phyloP scores from a whole-genome alignment of 2,888 invertebrate species.

The Chrysolina haemoptera region DNA sequence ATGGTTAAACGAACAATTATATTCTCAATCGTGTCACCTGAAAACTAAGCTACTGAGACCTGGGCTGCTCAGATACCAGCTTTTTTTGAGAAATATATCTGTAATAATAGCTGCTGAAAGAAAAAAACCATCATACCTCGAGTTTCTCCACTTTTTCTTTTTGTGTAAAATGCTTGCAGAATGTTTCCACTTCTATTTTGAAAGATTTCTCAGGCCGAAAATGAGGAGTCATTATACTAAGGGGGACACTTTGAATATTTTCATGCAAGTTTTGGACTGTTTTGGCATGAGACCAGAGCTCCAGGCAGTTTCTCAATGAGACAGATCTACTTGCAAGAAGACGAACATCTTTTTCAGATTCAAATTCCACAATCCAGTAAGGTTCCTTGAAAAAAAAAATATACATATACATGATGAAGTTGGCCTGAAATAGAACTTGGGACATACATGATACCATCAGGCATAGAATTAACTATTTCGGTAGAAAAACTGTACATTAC shows the following conservation, averaged over 20 bases:
- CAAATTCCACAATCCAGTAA: constrained; percentile 87
- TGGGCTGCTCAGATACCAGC: no score
- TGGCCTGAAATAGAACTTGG: no score
- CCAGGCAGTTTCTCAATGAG: constrained; percentile 82
- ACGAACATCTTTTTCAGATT: constrained; percentile 79
- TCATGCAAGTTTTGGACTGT: constrained; percentile 75
- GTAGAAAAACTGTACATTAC: no score
- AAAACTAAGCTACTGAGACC: no score
- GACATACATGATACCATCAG: no score
- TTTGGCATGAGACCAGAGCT: constrained; percentile 84
- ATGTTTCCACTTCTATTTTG: constrained; percentile 90
- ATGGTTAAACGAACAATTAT: no score
- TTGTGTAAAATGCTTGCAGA: constrained; percentile 87
- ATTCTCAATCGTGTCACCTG: no score
- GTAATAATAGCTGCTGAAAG: no score
- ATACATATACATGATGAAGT: not conserved
- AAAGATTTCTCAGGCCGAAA: constrained; percentile 77
- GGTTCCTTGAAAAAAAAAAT: constrained; percentile 74
- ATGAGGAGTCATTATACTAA: constrained; percentile 72
- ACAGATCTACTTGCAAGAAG: constrained; percentile 87
- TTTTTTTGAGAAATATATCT: no score
- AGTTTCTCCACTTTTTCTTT: constrained; percentile 88
- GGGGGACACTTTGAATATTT: constrained; percentile 75
- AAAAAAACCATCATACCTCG: constrained; percentile 74
- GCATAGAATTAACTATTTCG: no score